Percentiles rank a stretch among this genome's conserved stretches.
phyloP scores from a whole-genome alignment of 2,797 vertebrate species.

The Aulostomus chinensis region DNA sequence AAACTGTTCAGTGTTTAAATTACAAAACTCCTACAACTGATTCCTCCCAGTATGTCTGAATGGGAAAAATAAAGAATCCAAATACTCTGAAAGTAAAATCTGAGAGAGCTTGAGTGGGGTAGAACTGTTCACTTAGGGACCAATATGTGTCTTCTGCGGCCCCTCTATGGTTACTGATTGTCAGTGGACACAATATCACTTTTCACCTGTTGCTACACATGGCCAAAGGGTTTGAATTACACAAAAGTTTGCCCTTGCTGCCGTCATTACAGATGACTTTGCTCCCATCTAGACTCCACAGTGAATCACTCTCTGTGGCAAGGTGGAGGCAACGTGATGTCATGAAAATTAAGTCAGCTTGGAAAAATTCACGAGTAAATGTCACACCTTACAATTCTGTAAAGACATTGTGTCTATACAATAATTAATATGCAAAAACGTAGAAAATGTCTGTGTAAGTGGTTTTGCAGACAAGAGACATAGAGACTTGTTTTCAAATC shows the following conservation, averaged over 20 bases:
- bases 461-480: no score
- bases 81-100: slow-evolving; percentile 1
- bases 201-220: slow-evolving; percentile 68
- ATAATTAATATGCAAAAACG: no score
- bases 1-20: neutral
- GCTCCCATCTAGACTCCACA: slow-evolving; percentile 14
- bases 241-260: slow-evolving; percentile 36
- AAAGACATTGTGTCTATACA: no score
- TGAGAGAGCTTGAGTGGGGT: neutral
- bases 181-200: slow-evolving; percentile 62
- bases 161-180: slow-evolving; percentile 68
- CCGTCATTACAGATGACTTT: slow-evolving; percentile 22
- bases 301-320: slow-evolving; percentile 35
- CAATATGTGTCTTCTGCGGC: slow-evolving; percentile 47
- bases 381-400: slow-evolving; percentile 41
- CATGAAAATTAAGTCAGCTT: slow-evolving; percentile 9
- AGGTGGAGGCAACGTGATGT: slow-evolving; percentile 25
- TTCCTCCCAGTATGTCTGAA: neutral
- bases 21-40: neutral
- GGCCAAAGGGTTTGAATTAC: slow-evolving; percentile 59
- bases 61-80: neutral
- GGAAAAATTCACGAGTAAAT: neutral
- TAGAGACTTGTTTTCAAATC: no score
- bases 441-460: no score
- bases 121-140: slow-evolving; percentile 15